Percentiles rank a stretch among this genome's conserved stretches.
Conservation (phyloP, 2,888 invertebrate species). For the Idaea dimidiata region DNA sequence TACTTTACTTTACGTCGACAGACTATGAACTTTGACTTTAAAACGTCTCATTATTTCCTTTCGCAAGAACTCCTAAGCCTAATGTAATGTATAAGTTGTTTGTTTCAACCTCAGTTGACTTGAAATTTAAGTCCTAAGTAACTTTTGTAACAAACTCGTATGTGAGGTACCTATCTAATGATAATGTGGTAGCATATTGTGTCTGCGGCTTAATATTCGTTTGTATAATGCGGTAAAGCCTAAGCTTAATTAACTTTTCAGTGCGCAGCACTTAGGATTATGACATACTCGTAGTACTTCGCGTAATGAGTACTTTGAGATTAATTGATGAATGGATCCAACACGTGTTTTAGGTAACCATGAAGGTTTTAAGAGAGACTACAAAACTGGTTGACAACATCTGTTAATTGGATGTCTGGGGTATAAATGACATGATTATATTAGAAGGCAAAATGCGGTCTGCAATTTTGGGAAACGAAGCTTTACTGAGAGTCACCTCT, state of each 20-base stretch:
- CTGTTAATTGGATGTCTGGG: too few species aligned
- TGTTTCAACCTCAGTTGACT: not conserved
- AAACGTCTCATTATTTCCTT: not conserved
- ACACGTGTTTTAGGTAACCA: too few species aligned
- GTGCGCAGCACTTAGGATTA: not conserved
- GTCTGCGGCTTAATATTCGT: not conserved
- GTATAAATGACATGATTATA: too few species aligned
- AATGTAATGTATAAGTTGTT: not conserved
- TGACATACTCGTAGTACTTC: not conserved
- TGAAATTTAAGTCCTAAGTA: not conserved
- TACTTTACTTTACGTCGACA: constrained; percentile 1
- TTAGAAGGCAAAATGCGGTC: too few species aligned
- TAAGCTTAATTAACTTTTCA: not conserved
- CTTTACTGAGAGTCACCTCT: too few species aligned
- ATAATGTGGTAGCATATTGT: not conserved
- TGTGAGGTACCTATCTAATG: not conserved
- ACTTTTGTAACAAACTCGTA: not conserved
- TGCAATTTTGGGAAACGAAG: too few species aligned
- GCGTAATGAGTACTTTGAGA: not conserved
- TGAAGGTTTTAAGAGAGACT: too few species aligned
- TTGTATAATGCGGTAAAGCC: not conserved
- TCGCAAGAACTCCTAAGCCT: not conserved
- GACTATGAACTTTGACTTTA: constrained; percentile 14
- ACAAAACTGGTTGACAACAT: too few species aligned
- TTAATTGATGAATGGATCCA: not conserved